A percentile compares a stretch with the other conserved stretches of the same genome.
These are phyloP conservation scores for Anolis sagrei DNA, from an alignment of 2,113 vertebrate genomes.

Conservation along the genomic window DNA sequence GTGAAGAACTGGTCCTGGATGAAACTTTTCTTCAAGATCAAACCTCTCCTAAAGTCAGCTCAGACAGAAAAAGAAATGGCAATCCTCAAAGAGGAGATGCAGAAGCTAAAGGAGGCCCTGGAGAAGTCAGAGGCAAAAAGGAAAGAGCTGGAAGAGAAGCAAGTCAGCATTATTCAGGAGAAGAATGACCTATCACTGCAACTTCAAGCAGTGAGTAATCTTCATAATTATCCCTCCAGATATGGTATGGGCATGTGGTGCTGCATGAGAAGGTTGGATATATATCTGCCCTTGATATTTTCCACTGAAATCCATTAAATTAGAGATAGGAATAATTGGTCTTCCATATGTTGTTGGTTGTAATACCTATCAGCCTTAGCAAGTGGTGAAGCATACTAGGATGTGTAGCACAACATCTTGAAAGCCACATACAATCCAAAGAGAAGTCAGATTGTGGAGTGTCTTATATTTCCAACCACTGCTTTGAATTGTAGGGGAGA, in stretches of 20 bases:
- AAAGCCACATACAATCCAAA: not conserved
- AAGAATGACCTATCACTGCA: constrained; percentile 93
- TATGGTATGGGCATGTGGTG: not conserved
- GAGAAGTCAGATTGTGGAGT: no score
- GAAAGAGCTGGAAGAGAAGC: constrained; percentile 92
- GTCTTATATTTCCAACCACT: not conserved
- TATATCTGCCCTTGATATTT: not conserved
- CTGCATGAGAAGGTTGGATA: not conserved
- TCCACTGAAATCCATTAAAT: no score
- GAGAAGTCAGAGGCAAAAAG: constrained; percentile 88
- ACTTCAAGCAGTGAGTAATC: constrained; percentile 88
- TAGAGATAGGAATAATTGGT: no score
- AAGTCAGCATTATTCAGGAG: constrained; percentile 90
- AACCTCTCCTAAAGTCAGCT: constrained; percentile 89
- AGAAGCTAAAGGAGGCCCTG: constrained; percentile 87
- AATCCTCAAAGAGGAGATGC: constrained; percentile 86
- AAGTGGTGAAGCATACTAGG: no score
- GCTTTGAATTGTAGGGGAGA: not conserved
- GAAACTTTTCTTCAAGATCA: constrained; percentile 97
- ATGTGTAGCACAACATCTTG: not conserved
- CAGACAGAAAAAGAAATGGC: constrained; percentile 91
- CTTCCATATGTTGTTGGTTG: no score
- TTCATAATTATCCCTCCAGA: not conserved
- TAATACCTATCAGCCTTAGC: no score
- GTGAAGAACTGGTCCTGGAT: constrained; percentile 98